A percentile compares a stretch with the other conserved stretches of the same genome.
Conservation (phyloP, 2,888 invertebrate species). For the Teleogryllus oceanicus region DNA sequence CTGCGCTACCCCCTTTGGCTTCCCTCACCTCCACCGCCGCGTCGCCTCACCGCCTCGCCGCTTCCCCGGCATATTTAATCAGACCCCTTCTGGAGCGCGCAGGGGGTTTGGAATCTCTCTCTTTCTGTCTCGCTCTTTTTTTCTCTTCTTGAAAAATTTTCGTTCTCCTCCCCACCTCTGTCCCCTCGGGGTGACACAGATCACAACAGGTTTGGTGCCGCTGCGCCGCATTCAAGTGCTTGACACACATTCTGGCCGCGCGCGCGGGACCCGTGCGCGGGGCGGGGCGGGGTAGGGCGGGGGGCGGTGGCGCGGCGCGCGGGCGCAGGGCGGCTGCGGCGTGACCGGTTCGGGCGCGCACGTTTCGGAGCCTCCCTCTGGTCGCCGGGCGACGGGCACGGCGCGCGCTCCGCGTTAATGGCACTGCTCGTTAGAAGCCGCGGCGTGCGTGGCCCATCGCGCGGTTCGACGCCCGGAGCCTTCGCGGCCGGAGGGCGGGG, state of each 20-base stretch:
- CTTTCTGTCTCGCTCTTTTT: background rate
- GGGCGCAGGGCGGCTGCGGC: background rate
- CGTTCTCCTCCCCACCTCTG: background rate
- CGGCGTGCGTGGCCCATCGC: too few relatives aligned
- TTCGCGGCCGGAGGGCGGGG: too few relatives aligned
- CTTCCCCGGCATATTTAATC: background rate
- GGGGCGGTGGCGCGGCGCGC: background rate
- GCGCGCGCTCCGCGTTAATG: too few relatives aligned
- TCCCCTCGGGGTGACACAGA: background rate
- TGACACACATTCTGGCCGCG: background rate
- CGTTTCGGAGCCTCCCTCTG: too few relatives aligned
- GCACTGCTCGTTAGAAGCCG: too few relatives aligned
- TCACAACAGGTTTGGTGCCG: constrained; percentile 11
- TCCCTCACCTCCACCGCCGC: background rate
- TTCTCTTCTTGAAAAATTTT: background rate
- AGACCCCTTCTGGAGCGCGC: background rate
- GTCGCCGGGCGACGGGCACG: too few relatives aligned
- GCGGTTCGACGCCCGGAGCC: too few relatives aligned
- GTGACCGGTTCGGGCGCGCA: background rate
- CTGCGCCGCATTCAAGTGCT: background rate
- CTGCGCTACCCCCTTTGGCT: background rate
- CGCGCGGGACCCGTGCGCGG: background rate
- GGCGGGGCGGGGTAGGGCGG: background rate
- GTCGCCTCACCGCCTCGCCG: background rate
- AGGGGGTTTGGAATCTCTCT: background rate